Base-by-base conservation (phyloP, 2,888 invertebrate species). In the Nomada hirtipes region DNA sequence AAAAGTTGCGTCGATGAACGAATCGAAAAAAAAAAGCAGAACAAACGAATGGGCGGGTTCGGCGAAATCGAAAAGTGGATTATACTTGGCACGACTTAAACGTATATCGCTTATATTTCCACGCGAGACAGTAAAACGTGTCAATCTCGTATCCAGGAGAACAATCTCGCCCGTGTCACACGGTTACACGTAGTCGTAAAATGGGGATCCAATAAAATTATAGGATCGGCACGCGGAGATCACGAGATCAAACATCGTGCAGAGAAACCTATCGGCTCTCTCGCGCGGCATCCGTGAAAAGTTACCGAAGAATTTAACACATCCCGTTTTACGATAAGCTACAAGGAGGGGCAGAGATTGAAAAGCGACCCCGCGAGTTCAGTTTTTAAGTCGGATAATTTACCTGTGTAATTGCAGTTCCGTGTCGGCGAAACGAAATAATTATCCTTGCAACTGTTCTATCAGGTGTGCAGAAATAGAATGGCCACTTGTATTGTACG, bases 131-230 rank as follows among this genome's bases (percentile, higher is more conserved):
- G 77, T 83, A 84, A 84, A 89, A 89, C 83, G 83, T 85, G 81
- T 74, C 82, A 85, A 89, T 88, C 88, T 86, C 83, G 88, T 89
- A 89, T 84, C 88, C 85, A 55, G n/a, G 79, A 86, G 79, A 85
- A 89, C 86, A 86, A 89, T 89, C 88, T 79, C 76, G 64, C 42
- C 68, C 50, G 44, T 74, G 83, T 80, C 81, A 71, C 68, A 77
- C 68, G 72, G 70, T 81, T 83, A 78, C 79, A 81, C 82, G 72
- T 50, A 70, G 78, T 82, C 88, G 79, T 89, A 84, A 87, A 89
- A 86, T 60, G 71, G 82, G 64, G 65, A 68, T 60, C 72, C 80
- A 82, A 89, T 89, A 88, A 85, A 87, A 85, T 87, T 84, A 83
- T 83, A 60, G 72, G 72, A 81, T 78, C 71, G 65, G 75, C 63